These are phyloP conservation scores for Percopsis transmontana DNA, from an alignment of 2,113 vertebrate species.

Conservation along the genomic window DNA sequence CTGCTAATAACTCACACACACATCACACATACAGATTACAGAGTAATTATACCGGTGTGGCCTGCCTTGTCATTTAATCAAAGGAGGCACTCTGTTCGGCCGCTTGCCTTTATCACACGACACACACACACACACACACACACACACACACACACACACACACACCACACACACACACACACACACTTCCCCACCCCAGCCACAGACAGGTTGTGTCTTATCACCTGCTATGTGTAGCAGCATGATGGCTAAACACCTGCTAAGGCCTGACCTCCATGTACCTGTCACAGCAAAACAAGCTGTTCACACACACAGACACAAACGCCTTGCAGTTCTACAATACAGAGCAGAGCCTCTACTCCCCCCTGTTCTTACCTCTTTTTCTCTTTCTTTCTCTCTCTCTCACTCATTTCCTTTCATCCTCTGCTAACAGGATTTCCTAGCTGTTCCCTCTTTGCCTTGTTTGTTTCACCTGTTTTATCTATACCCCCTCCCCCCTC, in stretches of 20 bases:
- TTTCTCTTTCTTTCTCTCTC: background rate
- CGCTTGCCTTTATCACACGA: constrained; percentile 20
- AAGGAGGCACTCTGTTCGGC: constrained; percentile 22
- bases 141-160: constrained; percentile 9
- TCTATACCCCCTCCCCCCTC: too few species aligned
- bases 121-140: constrained; percentile 32
- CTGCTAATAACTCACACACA: constrained; percentile 4
- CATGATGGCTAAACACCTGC: constrained; percentile 53
- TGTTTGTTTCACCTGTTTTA: constrained; percentile 6
- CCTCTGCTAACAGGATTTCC: constrained; percentile 13
- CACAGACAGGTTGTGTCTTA: background rate
- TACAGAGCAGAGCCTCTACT: too few species aligned
- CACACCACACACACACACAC: background rate
- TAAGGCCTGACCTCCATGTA: constrained; percentile 55
- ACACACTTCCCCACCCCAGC: background rate
- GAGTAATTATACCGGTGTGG: constrained; percentile 33
- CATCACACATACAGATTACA: background rate
- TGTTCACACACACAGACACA: constrained; percentile 17
- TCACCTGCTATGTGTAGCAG: constrained; percentile 23
- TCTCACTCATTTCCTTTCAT: background rate
- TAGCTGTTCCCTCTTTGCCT: constrained; percentile 19
- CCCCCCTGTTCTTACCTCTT: constrained; percentile 15
- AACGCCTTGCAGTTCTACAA: background rate
- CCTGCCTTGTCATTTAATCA: constrained; percentile 39
- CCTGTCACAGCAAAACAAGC: constrained; percentile 51